These are phyloP conservation scores for Sminthopsis crassicaudata DNA, from an alignment of 2,113 vertebrate species.

Conservation along the genomic window DNA sequence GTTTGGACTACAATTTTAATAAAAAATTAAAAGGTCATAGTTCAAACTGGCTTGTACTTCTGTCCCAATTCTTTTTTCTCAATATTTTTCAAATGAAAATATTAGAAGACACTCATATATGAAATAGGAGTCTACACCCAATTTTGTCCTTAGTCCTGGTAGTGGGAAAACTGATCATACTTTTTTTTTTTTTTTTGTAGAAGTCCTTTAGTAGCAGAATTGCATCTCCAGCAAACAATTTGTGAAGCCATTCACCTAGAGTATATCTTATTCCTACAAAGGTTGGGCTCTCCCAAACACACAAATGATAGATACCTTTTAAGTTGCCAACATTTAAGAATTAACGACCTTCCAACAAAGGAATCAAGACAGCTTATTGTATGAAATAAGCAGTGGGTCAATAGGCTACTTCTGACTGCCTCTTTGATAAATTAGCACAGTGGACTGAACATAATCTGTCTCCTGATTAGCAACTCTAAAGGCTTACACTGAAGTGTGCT, in stretches of 20 bases:
- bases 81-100: neutral
- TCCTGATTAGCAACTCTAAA: neutral
- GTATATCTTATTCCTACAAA: neutral
- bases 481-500: neutral
- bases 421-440: slow-evolving; percentile 6
- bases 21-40: neutral
- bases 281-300: neutral
- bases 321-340: neutral
- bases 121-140: neutral
- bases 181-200: neutral
- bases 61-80: neutral
- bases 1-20: neutral
- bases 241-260: neutral
- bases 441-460: neutral
- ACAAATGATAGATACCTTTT: neutral
- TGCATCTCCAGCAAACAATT: neutral
- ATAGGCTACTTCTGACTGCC: neutral
- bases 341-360: neutral
- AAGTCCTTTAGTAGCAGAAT: neutral
- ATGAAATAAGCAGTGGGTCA: neutral
- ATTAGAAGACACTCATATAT: neutral
- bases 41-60: neutral
- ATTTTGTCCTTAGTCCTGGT: neutral
- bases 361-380: neutral
- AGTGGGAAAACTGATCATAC: neutral